Evolutionary conservation across 1,140 invertebrate species (phyloP), one percentile per base, ranked within the genome.

Genomic region (Lepeophtheirus salmonis): DNA sequence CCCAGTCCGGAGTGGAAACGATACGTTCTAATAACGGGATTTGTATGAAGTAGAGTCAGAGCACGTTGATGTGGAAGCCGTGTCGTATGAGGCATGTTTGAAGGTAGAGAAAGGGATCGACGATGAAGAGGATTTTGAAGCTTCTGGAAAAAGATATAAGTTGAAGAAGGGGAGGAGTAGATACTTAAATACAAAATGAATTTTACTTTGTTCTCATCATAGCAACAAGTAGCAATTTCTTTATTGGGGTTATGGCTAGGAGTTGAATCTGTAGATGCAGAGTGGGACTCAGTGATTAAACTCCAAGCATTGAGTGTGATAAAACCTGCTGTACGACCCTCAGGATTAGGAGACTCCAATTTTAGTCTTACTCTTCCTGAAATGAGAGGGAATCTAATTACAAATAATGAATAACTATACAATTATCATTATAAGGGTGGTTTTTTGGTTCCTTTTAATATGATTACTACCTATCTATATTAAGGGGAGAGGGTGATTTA

Each of bases 1-100:
- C 86, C 84, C 3, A 89, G 74, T 2, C 85, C 85, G 0, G 88
- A 90, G 69, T 92, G 88, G 72, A 94, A 88, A 52, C 87, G 79
- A 67, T 90, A 95, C 0, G 89, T 89, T 64, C 83, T 79, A 62
- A 86, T 77, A 61, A 79, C 77, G 48, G 83, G 79, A 68, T 87
- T 84, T 3, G 80, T 78, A 68, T 83, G 88, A 21, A 88, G 73
- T 50, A 81, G 73, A 66, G 81, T 81, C 51, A 84, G 69, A 64
- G 82, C 79, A 2, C 79, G 79, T 64, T 84, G 81, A 67, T 79
- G 76, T 1, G 86, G 87, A 63, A 88, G 77, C 68, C 84, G 84
- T 59, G 86, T 76, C 70, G 86, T 86, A 0, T 83, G 78, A 30
- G 81, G 82, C 18, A 89, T 72, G 70, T 81, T 76, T 0, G 86